Conservation (phyloP, 2,888 invertebrate genomes). For the Esperia sulphurella region DNA sequence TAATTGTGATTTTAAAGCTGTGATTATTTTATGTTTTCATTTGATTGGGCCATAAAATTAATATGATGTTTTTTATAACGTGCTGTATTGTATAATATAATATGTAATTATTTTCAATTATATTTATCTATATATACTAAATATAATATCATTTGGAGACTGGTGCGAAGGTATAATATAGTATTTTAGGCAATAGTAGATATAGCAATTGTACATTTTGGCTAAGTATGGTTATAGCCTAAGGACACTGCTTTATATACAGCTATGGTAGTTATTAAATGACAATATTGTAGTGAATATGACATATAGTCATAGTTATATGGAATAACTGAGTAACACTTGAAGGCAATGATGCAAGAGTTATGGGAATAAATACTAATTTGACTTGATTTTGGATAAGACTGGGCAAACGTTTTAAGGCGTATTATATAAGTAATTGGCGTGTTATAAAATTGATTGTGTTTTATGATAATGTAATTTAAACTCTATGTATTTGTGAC, state of each 20-base stretch:
- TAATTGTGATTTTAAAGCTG: conserved; percentile 60
- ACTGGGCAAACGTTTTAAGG: no score
- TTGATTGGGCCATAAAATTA: conserved; percentile 21
- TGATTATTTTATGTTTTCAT: conserved; percentile 49
- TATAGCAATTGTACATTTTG: conserved; percentile 12
- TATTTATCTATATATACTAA: conserved; percentile 32
- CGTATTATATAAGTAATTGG: no score
- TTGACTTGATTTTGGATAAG: not conserved
- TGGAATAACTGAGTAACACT: conserved; percentile 23
- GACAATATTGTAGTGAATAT: conserved; percentile 60
- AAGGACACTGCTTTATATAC: conserved; percentile 32
- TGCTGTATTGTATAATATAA: conserved; percentile 13
- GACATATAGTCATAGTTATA: not conserved
- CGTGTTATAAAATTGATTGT: no score
- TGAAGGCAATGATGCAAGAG: conserved; percentile 41
- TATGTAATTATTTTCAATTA: conserved; percentile 17
- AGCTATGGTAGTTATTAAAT: conserved; percentile 40
- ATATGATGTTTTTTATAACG: no score
- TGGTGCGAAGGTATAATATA: conserved; percentile 43
- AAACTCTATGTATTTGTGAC: no score
- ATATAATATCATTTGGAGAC: conserved; percentile 46
- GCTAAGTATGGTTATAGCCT: conserved; percentile 23
- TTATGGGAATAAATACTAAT: not conserved
- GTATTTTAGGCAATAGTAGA: not conserved
- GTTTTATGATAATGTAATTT: no score